phyloP scores from a whole-genome alignment of 2,113 vertebrate genomes.

The Cololabis saira region DNA sequence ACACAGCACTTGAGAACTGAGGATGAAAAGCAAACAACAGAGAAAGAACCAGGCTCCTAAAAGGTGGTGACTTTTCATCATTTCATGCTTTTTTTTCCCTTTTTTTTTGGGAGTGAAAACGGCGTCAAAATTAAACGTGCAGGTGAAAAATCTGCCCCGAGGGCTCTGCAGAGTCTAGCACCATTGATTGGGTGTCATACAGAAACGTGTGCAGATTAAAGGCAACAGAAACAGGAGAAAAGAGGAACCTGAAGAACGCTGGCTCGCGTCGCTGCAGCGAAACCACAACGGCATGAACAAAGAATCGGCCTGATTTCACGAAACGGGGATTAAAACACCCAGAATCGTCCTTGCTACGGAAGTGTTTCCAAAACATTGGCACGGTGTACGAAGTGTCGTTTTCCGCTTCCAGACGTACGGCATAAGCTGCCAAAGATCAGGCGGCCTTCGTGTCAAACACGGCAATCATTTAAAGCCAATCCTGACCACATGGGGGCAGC shows the following conservation, averaged over 20 bases:
- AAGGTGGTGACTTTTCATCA: not conserved
- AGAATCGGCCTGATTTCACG: too few species aligned
- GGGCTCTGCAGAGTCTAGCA: slow-evolving; percentile 34
- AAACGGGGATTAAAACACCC: too few species aligned
- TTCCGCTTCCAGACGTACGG: too few species aligned
- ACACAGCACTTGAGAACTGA: slow-evolving; percentile 29
- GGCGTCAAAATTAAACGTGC: slow-evolving; percentile 10
- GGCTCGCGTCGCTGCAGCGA: not conserved
- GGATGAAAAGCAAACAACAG: not conserved
- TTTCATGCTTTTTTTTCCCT: slow-evolving; percentile 23
- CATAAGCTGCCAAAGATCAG: too few species aligned
- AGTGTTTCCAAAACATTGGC: too few species aligned
- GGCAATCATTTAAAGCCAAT: too few species aligned
- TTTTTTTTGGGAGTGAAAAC: not conserved
- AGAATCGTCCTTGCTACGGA: too few species aligned
- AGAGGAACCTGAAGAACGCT: not conserved
- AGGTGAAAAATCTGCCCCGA: slow-evolving; percentile 20
- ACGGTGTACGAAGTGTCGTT: too few species aligned
- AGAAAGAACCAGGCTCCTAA: not conserved
- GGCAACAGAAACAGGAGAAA: slow-evolving; percentile 4
- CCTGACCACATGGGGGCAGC: too few species aligned
- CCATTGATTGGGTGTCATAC: slow-evolving; percentile 18
- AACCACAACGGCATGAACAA: slow-evolving; percentile 6
- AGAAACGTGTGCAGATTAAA: slow-evolving; percentile 4
- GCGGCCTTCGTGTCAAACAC: too few species aligned